Conservation (phyloP, 2,797 vertebrate species). For the Lemur catta region DNA sequence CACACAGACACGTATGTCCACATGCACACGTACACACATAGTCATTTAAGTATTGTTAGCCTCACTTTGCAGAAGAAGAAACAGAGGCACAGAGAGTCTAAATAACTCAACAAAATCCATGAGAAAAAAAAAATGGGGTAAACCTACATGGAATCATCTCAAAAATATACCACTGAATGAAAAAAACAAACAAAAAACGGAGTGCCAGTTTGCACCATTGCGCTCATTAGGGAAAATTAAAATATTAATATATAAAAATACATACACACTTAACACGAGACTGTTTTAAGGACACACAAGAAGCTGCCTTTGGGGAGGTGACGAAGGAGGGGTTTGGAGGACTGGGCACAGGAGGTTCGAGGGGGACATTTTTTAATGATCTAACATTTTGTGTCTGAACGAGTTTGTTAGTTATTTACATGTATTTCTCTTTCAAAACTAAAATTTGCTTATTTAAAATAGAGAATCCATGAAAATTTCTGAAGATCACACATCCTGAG, state of each 20-base stretch:
- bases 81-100: background rate
- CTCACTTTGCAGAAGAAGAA: background rate
- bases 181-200: background rate
- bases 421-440: constrained; percentile 7
- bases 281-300: background rate
- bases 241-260: background rate
- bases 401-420: background rate
- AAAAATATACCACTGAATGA: background rate
- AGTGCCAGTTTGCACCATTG: background rate
- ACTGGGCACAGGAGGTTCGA: background rate
- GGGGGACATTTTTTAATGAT: background rate
- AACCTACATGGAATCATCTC: background rate
- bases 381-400: background rate
- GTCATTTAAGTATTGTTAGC: background rate
- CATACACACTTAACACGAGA: background rate
- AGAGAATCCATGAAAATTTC: background rate
- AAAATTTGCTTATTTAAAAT: background rate
- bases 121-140: background rate
- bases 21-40: background rate
- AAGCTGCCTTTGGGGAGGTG: background rate
- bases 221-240: background rate
- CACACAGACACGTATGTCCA: rapidly evolving
- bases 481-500: background rate
- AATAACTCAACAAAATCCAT: background rate
- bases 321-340: background rate